phyloP scores from a whole-genome alignment of 2,888 invertebrate genomes.

The Rhabditophanes sp. region DNA sequence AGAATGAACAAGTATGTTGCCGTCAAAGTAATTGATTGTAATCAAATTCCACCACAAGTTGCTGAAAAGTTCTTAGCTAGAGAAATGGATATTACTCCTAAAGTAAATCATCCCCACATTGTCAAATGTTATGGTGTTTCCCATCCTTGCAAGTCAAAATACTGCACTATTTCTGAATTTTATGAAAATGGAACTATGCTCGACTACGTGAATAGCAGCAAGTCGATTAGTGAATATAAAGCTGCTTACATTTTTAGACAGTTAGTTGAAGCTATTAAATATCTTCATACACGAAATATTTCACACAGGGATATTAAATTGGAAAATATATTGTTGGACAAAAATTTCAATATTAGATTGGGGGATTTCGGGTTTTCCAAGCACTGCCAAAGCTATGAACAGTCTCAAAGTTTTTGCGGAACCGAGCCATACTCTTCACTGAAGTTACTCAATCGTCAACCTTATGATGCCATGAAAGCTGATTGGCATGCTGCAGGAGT shows the following conservation, averaged over 20 bases:
- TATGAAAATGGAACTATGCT: slow-evolving; percentile 26
- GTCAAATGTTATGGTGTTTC: slow-evolving; percentile 16
- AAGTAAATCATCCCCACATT: slow-evolving; percentile 12
- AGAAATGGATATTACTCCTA: slow-evolving; percentile 23
- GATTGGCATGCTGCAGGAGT: slow-evolving; percentile 26
- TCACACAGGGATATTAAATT: slow-evolving; percentile 16
- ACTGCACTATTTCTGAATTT: slow-evolving; percentile 24
- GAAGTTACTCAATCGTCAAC: slow-evolving; percentile 7
- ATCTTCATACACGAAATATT: slow-evolving; percentile 19
- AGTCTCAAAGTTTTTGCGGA: slow-evolving; percentile 26
- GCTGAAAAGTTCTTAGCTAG: slow-evolving; percentile 28
- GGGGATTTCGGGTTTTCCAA: slow-evolving; percentile 31
- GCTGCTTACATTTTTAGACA: slow-evolving; percentile 29
- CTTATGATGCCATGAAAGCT: slow-evolving; percentile 22
- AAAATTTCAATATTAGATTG: slow-evolving; percentile 26
- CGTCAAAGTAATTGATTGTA: slow-evolving; percentile 26
- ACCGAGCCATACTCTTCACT: slow-evolving; percentile 15
- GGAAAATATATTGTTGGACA: slow-evolving; percentile 27
- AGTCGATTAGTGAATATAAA: too few relatives aligned
- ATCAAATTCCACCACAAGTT: slow-evolving; percentile 15
- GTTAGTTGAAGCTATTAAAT: slow-evolving; percentile 26
- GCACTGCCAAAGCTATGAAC: slow-evolving; percentile 9
- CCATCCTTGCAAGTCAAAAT: slow-evolving; percentile 12
- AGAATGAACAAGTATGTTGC: too few relatives aligned
- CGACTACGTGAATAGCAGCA: too few relatives aligned